Evolutionary conservation across 1,140 invertebrate genomes (phyloP).

Genomic region (Drosophila dunni): DNA sequence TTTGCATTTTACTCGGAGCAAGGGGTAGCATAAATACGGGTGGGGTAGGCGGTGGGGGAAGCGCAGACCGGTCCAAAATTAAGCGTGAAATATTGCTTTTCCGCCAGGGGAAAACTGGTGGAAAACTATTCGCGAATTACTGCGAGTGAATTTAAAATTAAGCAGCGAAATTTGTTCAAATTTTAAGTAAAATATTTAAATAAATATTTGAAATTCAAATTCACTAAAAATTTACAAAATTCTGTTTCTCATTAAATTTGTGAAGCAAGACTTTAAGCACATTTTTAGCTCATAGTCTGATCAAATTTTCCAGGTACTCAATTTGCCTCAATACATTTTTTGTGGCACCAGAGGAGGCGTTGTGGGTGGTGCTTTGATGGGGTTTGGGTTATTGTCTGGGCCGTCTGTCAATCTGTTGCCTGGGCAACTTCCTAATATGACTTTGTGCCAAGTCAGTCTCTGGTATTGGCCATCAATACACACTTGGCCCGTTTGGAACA

Average conservation of each 20-base stretch:
- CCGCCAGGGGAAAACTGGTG: constrained; percentile 35
- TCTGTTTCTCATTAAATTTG: too few relatives aligned
- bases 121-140: not conserved
- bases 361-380: not conserved
- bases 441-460: constrained; percentile 19
- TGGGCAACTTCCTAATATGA: constrained; percentile 45
- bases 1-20: constrained; percentile 16
- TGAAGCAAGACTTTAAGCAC: too few relatives aligned
- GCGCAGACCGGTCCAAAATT: not conserved
- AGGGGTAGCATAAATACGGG: not conserved
- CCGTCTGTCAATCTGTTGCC: constrained; percentile 40
- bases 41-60: constrained; percentile 16
- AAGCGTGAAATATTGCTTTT: constrained; percentile 9
- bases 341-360: not conserved
- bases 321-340: not conserved
- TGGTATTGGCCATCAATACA: not conserved
- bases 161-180: too few relatives aligned
- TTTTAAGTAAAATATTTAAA: too few relatives aligned
- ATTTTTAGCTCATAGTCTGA: not conserved
- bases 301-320: not conserved
- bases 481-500: constrained; percentile 14
- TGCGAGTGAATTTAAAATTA: not conserved
- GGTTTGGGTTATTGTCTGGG: constrained; percentile 2
- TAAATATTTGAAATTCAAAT: too few relatives aligned
- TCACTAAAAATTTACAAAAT: too few relatives aligned